Evolutionary conservation across 2,888 invertebrate species (phyloP).

Genomic region (Mythimna loreyi): DNA sequence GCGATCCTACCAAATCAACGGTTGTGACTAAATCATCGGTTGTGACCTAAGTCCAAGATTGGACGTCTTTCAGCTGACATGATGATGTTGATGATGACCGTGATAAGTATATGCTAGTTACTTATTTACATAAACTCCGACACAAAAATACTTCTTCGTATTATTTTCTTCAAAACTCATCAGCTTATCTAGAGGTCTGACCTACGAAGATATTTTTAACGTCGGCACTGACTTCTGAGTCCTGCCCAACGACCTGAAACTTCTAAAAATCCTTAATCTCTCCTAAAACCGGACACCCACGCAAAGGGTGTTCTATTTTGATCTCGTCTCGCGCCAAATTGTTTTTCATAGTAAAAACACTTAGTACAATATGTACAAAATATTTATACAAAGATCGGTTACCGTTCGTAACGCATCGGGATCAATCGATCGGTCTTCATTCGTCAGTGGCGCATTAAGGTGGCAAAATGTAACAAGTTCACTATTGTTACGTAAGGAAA

Average conservation of each 20-base stretch:
- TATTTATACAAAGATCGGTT: slow-evolving; percentile 55
- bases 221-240: slow-evolving; percentile 7
- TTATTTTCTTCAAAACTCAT: neutral
- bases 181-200: neutral
- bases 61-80: no score
- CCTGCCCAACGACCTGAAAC: slow-evolving; percentile 22
- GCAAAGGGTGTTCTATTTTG: slow-evolving; percentile 37
- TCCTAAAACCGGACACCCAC: slow-evolving; percentile 15
- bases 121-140: neutral
- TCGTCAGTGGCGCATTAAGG: slow-evolving; percentile 51
- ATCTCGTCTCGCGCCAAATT: slow-evolving; percentile 28
- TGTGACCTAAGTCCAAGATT: no score
- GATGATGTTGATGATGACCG: no score
- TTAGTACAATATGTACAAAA: slow-evolving; percentile 46
- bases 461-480: slow-evolving; percentile 39
- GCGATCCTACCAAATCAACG: no score
- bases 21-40: no score
- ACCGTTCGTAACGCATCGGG: slow-evolving; percentile 29
- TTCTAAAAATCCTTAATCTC: slow-evolving; percentile 19
- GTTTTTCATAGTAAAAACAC: slow-evolving; percentile 50
- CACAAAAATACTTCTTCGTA: neutral
- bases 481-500: slow-evolving; percentile 39
- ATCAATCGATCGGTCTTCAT: slow-evolving; percentile 54
- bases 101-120: neutral
- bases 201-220: slow-evolving; percentile 15